Evolutionary conservation across 2,113 vertebrate genomes (phyloP), one percentile per base, ranked within the genome.

Genomic region (Choloepus hoffmanni): DNA sequence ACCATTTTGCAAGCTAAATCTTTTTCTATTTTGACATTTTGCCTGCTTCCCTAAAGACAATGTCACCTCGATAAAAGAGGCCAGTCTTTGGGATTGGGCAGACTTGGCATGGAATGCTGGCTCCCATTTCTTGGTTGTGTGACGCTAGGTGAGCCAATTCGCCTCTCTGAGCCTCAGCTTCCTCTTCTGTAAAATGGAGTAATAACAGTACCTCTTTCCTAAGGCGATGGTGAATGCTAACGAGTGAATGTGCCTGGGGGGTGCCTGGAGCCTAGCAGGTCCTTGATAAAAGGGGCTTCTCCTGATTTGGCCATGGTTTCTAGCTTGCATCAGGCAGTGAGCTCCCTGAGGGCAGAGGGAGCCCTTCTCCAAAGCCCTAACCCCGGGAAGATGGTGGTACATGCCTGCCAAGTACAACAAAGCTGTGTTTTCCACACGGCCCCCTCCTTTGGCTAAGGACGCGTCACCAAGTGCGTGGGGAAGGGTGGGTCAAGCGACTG

Each of bases 401-500:
- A 7, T 0, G 4, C 77, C 67, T 73, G 24, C 50, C 10, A 0
- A 9, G 50, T 45, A 36, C 65, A 1, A 15, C 7, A 53, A 55
- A 24, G 30, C 43, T 92, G 3, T 40, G 30, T 24, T 18, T 82
- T 45, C 83, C 10, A 3, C 36, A 24, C 12, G 8, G 58, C 0
- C 36, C 40, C 48, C 1, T 36, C 53, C 50, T 55, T 48, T 26
- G 1, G 30, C 60, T 60, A 5, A 13, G 53, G 68, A 77, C 10
- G 63, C 7, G 16, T n/a, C 0, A 4, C 30, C 1, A 4, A 1
- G 9, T 28, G 7, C 3, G 1, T 3, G 1, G 43, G 81, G 16
- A 36, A 36, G 12, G 5, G 36, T 33, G 8, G 70, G 60, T 73
- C 43, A 19, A 50, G 45, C 0, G 15, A 28, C 43, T 36, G 30